Evolutionary conservation across 2,888 invertebrate species (phyloP).

Genomic region (Parnassius orleans): DNA sequence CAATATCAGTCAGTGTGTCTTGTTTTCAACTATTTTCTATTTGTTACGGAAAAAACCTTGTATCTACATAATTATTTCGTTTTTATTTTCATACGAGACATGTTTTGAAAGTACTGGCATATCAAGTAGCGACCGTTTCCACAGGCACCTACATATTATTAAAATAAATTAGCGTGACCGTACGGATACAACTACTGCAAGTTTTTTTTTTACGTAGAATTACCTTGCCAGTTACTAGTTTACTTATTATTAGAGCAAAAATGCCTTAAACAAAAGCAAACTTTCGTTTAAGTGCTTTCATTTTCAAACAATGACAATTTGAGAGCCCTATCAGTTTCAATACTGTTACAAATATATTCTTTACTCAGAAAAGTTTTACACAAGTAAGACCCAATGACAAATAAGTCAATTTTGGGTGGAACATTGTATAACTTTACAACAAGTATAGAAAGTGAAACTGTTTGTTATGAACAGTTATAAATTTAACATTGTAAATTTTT

Average conservation of each 20-base stretch:
- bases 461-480: neutral
- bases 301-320: constrained; percentile 38
- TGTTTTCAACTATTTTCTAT: constrained; percentile 8
- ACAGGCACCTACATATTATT: constrained; percentile 19
- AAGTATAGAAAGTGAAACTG: constrained; percentile 13
- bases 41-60: neutral
- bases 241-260: constrained; percentile 20
- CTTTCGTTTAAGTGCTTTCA: constrained; percentile 53
- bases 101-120: constrained; percentile 20
- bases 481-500: too few species aligned
- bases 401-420: constrained; percentile 3
- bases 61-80: neutral
- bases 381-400: constrained; percentile 8
- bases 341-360: too few species aligned
- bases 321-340: neutral
- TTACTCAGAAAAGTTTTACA: neutral
- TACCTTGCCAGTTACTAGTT: constrained; percentile 28
- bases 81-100: neutral
- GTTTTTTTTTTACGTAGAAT: constrained; percentile 22
- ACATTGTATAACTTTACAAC: neutral
- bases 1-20: too few species aligned
- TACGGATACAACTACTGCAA: constrained; percentile 23
- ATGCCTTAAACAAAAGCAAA: constrained; percentile 35
- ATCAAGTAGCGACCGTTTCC: constrained; percentile 21
- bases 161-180: constrained; percentile 22